Conservation (phyloP, 2,888 invertebrate species). For the Dasypolia templi region DNA sequence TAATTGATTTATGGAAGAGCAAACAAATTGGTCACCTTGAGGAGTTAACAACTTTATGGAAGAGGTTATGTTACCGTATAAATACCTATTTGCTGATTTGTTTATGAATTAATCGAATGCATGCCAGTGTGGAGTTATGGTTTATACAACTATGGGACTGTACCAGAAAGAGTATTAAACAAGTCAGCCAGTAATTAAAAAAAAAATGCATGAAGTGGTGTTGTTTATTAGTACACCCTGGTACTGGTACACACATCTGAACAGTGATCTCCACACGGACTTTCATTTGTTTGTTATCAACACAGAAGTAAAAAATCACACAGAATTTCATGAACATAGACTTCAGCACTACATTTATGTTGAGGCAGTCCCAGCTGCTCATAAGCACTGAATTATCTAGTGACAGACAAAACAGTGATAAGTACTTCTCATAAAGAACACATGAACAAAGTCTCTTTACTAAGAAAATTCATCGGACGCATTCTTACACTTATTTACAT, state of each 20-base stretch:
- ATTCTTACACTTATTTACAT: too few species aligned
- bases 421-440: background rate
- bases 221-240: background rate
- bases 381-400: background rate
- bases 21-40: background rate
- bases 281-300: background rate
- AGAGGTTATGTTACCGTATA: background rate
- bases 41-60: background rate
- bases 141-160: background rate
- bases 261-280: background rate
- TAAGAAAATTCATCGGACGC: too few species aligned
- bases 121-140: background rate
- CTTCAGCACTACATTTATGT: background rate
- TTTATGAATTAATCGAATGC: background rate
- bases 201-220: background rate
- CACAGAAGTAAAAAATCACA: background rate
- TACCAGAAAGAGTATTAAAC: background rate
- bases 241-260: too few species aligned
- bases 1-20: background rate
- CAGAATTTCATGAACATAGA: background rate
- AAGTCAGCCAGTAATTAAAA: background rate
- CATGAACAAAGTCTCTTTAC: background rate
- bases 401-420: background rate
- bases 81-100: background rate
- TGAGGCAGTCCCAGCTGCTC: background rate